A percentile compares a stretch with the other conserved stretches of the same genome.
Conservation (phyloP, 2,113 vertebrate genomes). For the Perca fluviatilis region DNA sequence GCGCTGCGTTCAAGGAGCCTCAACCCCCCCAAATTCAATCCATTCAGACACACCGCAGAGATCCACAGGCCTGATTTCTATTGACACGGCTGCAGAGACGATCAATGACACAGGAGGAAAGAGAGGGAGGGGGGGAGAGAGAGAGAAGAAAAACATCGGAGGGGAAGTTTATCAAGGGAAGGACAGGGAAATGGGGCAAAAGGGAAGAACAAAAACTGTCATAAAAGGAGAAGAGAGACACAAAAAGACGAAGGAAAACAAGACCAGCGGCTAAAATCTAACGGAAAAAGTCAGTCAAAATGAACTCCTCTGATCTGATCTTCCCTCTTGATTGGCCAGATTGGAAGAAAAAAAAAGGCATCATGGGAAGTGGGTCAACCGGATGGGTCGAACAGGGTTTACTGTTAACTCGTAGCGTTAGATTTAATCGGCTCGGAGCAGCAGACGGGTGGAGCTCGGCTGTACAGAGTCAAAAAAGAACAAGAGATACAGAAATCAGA, state of each 20-base stretch:
- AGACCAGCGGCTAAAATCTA: slow-evolving; percentile 26
- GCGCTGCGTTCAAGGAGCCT: slow-evolving; percentile 23
- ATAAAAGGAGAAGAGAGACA: neutral
- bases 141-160: slow-evolving; percentile 18
- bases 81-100: slow-evolving; percentile 49
- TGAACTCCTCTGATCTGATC: slow-evolving; percentile 34
- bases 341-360: slow-evolving; percentile 18
- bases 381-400: slow-evolving; percentile 60
- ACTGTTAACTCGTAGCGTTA: slow-evolving; percentile 40
- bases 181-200: no score
- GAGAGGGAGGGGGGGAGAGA: neutral
- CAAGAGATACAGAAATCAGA: slow-evolving; percentile 46
- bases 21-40: slow-evolving; percentile 41
- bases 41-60: slow-evolving; percentile 45
- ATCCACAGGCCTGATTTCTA: slow-evolving; percentile 65
- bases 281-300: slow-evolving; percentile 2
- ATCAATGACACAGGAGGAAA: slow-evolving; percentile 60
- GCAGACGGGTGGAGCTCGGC: slow-evolving; percentile 42
- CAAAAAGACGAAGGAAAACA: neutral
- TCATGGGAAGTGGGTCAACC: slow-evolving; percentile 63
- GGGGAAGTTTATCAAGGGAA: slow-evolving; percentile 12
- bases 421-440: slow-evolving; percentile 62
- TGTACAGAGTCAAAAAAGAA: slow-evolving; percentile 14
- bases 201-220: neutral
- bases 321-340: slow-evolving; percentile 15